These are phyloP conservation scores for Rotaria magnacalcarata DNA, from an alignment of 2,888 invertebrate genomes.

Conservation along the genomic window DNA sequence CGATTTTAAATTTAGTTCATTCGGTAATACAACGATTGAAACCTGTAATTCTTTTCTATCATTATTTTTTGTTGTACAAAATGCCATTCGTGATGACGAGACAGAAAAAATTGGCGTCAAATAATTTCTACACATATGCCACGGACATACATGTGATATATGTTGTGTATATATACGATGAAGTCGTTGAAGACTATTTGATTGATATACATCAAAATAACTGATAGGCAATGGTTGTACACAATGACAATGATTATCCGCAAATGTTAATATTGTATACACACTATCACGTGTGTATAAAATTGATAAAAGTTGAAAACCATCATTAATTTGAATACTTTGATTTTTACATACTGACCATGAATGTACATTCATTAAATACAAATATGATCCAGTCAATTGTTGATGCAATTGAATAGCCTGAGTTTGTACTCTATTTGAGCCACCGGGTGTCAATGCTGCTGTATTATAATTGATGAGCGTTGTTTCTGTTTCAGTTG, in stretches of 20 bases:
- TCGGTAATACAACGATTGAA: neutral
- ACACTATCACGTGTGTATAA: conserved; percentile 27
- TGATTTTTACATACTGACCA: conserved; percentile 5
- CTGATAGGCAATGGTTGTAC: conserved; percentile 2
- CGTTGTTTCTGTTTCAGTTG: neutral
- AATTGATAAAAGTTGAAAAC: neutral
- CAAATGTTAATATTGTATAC: conserved; percentile 2
- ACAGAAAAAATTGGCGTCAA: conserved; percentile 17
- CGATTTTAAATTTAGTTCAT: neutral
- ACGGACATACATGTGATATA: neutral
- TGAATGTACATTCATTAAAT: conserved; percentile 17
- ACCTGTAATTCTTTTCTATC: neutral
- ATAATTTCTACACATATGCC: neutral
- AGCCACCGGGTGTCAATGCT: neutral
- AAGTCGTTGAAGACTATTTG: neutral
- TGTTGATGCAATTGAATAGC: neutral
- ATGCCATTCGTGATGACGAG: conserved; percentile 27
- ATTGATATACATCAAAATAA: conserved; percentile 7
- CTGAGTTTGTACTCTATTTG: neutral
- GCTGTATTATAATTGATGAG: neutral
- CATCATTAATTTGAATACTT: neutral
- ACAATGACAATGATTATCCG: conserved; percentile 2
- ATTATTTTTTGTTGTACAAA: conserved; percentile 20
- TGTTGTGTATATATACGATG: neutral
- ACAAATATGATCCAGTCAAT: neutral